Evolutionary conservation across 1,140 invertebrate species (phyloP).

Genomic region (Plutomurus gul): DNA sequence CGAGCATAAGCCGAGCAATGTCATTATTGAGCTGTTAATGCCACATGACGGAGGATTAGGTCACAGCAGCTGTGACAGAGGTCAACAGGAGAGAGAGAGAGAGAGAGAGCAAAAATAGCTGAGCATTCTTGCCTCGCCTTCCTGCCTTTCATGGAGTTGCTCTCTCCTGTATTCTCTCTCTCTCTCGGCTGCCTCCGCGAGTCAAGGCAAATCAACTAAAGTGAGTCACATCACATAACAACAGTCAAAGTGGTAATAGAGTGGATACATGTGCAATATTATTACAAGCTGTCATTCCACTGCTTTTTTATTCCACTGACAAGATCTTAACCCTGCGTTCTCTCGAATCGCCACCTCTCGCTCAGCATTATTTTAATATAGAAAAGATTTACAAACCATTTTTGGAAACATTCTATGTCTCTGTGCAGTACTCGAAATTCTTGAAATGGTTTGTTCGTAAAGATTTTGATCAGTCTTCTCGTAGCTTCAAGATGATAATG

Average conservation of each 20-base stretch:
- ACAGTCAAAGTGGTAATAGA: neutral
- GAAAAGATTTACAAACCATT: too few relatives aligned
- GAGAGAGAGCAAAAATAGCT: neutral
- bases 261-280: neutral
- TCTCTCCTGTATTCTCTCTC: neutral
- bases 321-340: too few relatives aligned
- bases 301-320: neutral
- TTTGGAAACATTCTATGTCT: too few relatives aligned
- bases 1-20: slow-evolving; percentile 3
- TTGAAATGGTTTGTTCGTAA: too few relatives aligned
- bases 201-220: neutral
- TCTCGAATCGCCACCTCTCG: too few relatives aligned
- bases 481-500: too few relatives aligned
- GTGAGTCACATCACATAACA: neutral
- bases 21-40: slow-evolving; percentile 47
- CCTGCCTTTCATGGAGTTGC: neutral
- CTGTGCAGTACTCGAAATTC: too few relatives aligned
- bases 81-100: neutral
- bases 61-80: slow-evolving; percentile 28
- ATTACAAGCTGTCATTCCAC: neutral
- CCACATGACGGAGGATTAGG: slow-evolving; percentile 40
- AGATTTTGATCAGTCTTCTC: too few relatives aligned
- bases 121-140: neutral
- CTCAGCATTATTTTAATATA: too few relatives aligned
- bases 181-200: too few relatives aligned